Evolutionary conservation across 2,113 vertebrate genomes (phyloP), one percentile per base, ranked within the genome.

Genomic region (Microtus richardsoni): DNA sequence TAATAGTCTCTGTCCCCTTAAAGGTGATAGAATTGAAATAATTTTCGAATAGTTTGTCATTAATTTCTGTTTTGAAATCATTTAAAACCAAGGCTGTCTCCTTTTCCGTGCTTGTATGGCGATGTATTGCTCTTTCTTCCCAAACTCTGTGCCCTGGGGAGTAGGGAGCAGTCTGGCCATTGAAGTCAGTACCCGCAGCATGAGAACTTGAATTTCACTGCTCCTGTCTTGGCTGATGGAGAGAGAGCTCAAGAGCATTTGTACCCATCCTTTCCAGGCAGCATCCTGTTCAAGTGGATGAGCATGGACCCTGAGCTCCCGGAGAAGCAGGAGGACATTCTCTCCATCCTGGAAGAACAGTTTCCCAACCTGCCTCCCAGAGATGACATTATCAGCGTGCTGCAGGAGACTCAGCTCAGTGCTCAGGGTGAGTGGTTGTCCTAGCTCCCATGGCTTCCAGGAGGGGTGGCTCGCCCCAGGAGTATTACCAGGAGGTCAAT

Each of bases 251-350:
- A 82, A 95, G 44, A n/a, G 6, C 49, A 11, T 97, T 96, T 95
- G 33, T 91, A 1, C 82, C 88, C 62, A 11, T 91, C 91, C 19
- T 7, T 98, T 98, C 92, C 97, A 99, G 99, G 99, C 96, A 99
- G 99, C 70, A 98, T 99, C 93, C 98, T 98, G 74, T 99, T 99
- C 83, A 98, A 99, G 85, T 98, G 98, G 78, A 95, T 99, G 94
- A 98, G 98, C 97, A 96, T 97, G 95, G 98, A 99, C 95, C 93
- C 98, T 22, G 98, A 70, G 91, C 97, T 98, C 78, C 98, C 99
- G 60, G 97, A 98, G 79, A 98, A 99, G 41, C 98, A 99, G 88
- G 99, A 99, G 83, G 98, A 99, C 89, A 95, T 99, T 14, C 91
- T 99, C 73, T 98, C 97, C 86, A 28, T 97, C 26, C 97, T 99